Evolutionary conservation across 1,140 invertebrate species (phyloP), one percentile per base, ranked within the genome.

Genomic region (Aphis craccivora): DNA sequence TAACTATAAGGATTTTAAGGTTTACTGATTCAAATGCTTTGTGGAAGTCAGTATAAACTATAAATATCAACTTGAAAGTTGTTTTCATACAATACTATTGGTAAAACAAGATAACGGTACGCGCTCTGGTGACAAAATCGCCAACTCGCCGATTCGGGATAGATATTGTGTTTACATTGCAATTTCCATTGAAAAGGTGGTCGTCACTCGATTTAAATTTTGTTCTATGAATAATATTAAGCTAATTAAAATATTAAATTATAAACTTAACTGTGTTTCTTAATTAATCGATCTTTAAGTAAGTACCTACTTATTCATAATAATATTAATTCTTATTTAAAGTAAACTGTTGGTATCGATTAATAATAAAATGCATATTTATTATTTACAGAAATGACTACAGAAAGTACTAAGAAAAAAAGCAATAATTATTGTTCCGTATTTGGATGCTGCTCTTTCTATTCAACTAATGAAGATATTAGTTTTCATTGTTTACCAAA

Each of bases 381-480:
- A 67, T 67, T 84, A 84, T 35, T 86, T 40, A 86, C 35, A 87
- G 40, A 87, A 45, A 87, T 87, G 43, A 40, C 84, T n/a, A 23
- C 22, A 23, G 53, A 55, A 55, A 55, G 22, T 55, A 55, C 53
- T 45, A 43, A 87, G n/a, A 48, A 87, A 87, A 87, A 87, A 22
- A 87, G 43, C 45, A 87, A 87, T 20, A 87, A 87, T 30, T 87
- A 87, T 87, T 87, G 84, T 48, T 87, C 23, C 20, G 43, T 87
- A 30, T 87, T 45, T 87, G 84, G 84, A 87, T 87, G 84, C n/a
- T 18, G 43, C 22, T 45, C 84, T 23, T 87, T 11, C 40, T 87
- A 87, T 87, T 87, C 40, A 11, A 45, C 45, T 11, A n/a, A 87
- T 48, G 45, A 25, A 25, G 43, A 45, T 87, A 45, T 87, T 25